Evolutionary conservation across 2,888 invertebrate genomes (phyloP).

Genomic region (Erannis defoliaria): DNA sequence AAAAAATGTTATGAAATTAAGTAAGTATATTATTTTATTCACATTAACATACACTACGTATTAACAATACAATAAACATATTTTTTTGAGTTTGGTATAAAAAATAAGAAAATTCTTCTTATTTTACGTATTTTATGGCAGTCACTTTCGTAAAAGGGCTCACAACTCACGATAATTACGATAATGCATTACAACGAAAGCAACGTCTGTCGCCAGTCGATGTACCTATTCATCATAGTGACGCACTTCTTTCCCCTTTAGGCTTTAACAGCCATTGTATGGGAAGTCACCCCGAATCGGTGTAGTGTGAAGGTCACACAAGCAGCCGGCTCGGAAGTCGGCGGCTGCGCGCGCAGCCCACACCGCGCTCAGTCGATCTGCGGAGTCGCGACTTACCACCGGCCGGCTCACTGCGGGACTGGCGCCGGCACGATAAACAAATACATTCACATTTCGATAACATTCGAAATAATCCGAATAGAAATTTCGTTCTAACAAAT

Average conservation of each 20-base stretch:
- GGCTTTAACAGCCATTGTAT: constrained; percentile 31
- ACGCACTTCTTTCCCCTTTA: constrained; percentile 25
- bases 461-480: constrained; percentile 4
- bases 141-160: not conserved
- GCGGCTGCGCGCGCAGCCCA: constrained; percentile 63
- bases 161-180: not conserved
- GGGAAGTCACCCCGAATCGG: constrained; percentile 45
- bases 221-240: constrained; percentile 10
- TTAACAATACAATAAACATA: too few relatives aligned
- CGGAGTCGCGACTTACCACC: constrained; percentile 70
- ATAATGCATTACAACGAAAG: constrained; percentile 4
- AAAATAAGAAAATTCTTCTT: too few relatives aligned
- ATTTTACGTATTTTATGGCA: not conserved
- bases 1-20: too few relatives aligned
- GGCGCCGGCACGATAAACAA: constrained; percentile 51
- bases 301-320: constrained; percentile 57
- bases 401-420: constrained; percentile 58
- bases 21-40: too few relatives aligned
- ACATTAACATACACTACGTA: too few relatives aligned
- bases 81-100: too few relatives aligned
- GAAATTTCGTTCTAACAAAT: constrained; percentile 37
- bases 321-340: constrained; percentile 61
- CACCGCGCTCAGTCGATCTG: constrained; percentile 74
- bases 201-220: constrained; percentile 2
- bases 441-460: constrained; percentile 45